A percentile compares a stretch with the other conserved stretches of the same genome.
phyloP scores from a whole-genome alignment of 2,797 vertebrate species.

The Sylvilagus floridanus region DNA sequence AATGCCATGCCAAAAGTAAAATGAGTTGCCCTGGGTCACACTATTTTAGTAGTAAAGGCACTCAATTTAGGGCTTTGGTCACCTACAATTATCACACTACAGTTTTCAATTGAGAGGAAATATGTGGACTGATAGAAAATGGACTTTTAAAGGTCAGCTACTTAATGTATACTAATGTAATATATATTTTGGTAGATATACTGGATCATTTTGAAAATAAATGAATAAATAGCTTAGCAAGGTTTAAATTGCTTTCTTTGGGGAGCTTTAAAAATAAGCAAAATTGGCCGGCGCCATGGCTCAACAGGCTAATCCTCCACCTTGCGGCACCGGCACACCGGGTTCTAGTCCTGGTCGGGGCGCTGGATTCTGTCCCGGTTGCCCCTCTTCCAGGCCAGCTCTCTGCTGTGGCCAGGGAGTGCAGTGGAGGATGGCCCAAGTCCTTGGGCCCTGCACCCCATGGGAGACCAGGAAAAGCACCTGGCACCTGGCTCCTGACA shows the following conservation, averaged over 20 bases:
- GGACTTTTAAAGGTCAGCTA: slow-evolving; percentile 25
- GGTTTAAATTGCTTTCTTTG: slow-evolving; percentile 12
- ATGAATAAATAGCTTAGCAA: neutral
- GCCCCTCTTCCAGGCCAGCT: no score
- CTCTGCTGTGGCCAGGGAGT: no score
- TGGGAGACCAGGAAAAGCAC: no score
- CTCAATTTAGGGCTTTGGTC: neutral
- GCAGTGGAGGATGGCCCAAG: no score
- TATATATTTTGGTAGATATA: neutral
- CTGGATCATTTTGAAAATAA: slow-evolving; percentile 27
- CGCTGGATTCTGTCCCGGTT: no score
- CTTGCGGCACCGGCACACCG: no score
- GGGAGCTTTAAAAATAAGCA: neutral
- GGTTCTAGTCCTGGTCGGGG: no score
- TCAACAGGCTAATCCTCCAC: no score
- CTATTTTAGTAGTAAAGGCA: slow-evolving; percentile 24
- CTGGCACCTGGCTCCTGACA: no score
- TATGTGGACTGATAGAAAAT: neutral
- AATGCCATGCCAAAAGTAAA: slow-evolving; percentile 11
- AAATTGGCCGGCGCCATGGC: no score
- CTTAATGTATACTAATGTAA: neutral
- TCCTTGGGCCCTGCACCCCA: no score
- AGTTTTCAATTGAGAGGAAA: slow-evolving; percentile 32
- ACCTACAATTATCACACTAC: neutral
- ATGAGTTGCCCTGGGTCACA: neutral